Evolutionary conservation across 2,888 invertebrate genomes (phyloP), one percentile per base, ranked within the genome.

Genomic region (Nomada fabriciana): DNA sequence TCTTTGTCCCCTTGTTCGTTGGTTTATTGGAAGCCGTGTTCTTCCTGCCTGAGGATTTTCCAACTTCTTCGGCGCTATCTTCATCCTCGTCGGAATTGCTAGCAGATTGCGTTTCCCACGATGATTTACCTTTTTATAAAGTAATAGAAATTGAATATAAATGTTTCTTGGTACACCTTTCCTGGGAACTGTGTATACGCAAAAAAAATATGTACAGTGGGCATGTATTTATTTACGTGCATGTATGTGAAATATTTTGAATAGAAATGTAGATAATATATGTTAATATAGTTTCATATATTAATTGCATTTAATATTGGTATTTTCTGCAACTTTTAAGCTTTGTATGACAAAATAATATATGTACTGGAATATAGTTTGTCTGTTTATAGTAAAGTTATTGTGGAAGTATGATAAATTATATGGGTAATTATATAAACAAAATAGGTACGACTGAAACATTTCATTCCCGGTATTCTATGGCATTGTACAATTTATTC

Each of bases 81-180:
- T 85, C 83, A 72, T 89, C 84, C 82, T 83, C 81, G 70, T 91
- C 91, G 61, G 91, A 90, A 86, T 90, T 88, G 78, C 90, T 91
- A 23, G 59, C 90, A 69, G 93, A 91, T 65, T 84, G 89, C 55
- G 89, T 90, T 88, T 92, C 92, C 92, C 92, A 92, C 70, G 91
- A 90, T 59, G 92, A 90, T 89, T 93, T 92, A 50, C 86, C 89
- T 88, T 86, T 83, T 84, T 78, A 75, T 83, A 79, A 80, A 81
- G 82, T 85, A 84, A 85, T 77, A 52, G 67, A 77, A 80, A 87
- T 83, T 83, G 64, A 67, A 77, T 86, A 75, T 76, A 84, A 88
- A 84, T 63, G 78, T 75, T 82, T 79, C 53, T 59, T 82, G 61
- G 77, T 82, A 63, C 55, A 18, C 67, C 20, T 68, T 76, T 57